phyloP scores from a whole-genome alignment of 2,113 vertebrate species.

The Phalacrocorax brasilianus region DNA sequence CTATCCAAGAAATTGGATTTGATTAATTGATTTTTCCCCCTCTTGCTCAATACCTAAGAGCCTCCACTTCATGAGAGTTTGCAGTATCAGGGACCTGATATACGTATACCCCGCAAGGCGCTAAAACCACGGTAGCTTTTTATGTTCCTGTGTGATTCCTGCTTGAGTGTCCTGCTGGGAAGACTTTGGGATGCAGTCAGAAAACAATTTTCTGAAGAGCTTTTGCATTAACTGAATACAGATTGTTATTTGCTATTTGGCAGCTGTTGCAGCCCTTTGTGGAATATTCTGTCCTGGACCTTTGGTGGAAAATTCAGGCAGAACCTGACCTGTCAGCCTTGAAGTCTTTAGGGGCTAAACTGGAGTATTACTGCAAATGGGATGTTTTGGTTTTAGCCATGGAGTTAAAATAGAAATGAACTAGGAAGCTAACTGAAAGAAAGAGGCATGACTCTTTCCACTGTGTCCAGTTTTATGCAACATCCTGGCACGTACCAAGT shows the following conservation, averaged over 20 bases:
- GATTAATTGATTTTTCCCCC: background rate
- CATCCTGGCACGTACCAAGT: background rate
- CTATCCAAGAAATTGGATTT: conserved; percentile 38
- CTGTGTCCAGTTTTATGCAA: background rate
- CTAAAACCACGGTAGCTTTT: background rate
- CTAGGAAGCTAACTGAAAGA: background rate
- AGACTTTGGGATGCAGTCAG: background rate
- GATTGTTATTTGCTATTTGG: background rate
- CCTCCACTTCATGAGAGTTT: background rate
- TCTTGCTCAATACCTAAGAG: background rate
- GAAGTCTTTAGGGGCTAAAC: background rate
- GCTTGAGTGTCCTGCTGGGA: background rate
- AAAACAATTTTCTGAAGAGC: background rate
- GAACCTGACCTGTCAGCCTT: background rate
- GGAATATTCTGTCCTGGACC: background rate
- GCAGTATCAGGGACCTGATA: background rate
- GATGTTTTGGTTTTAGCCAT: background rate
- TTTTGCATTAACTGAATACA: background rate
- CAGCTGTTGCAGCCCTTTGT: background rate
- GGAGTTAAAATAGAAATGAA: background rate
- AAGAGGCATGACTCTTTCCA: background rate
- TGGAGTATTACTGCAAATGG: background rate
- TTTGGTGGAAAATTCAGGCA: background rate
- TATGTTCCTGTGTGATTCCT: background rate
- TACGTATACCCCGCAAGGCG: background rate